Evolutionary conservation across 2,888 invertebrate genomes (phyloP).

Genomic region (Panopea generosa): DNA sequence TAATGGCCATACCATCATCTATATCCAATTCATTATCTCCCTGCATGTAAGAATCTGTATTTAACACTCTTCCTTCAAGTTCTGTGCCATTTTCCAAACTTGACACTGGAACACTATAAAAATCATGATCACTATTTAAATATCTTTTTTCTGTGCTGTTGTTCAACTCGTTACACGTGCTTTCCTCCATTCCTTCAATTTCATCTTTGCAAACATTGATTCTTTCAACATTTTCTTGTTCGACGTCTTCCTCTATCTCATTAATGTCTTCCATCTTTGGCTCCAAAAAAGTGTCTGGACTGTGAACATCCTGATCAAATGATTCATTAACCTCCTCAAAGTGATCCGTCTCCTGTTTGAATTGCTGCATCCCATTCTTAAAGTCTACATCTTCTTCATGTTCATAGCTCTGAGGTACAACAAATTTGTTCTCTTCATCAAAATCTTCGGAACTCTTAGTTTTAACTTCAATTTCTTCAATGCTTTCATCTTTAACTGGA

Average conservation of each 20-base stretch:
- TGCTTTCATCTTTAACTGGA: too few relatives aligned
- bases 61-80: too few relatives aligned
- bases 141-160: background rate
- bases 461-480: too few relatives aligned
- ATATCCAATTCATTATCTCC: too few relatives aligned
- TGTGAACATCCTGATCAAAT: background rate
- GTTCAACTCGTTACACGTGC: background rate
- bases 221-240: background rate
- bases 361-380: too few relatives aligned
- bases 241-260: background rate
- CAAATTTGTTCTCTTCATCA: too few relatives aligned
- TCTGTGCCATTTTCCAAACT: background rate
- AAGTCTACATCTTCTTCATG: too few relatives aligned
- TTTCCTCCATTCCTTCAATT: background rate
- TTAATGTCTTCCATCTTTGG: background rate
- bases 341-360: too few relatives aligned
- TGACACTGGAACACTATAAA: conserved; percentile 16
- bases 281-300: background rate
- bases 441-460: too few relatives aligned
- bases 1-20: too few relatives aligned
- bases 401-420: too few relatives aligned
- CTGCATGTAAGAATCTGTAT: too few relatives aligned
- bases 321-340: background rate
- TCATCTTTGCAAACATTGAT: background rate
- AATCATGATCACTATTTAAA: conserved; percentile 20